A percentile compares a stretch with the other conserved stretches of the same genome.
phyloP scores from a whole-genome alignment of 2,888 invertebrate genomes.

The Sussaba pulchella region DNA sequence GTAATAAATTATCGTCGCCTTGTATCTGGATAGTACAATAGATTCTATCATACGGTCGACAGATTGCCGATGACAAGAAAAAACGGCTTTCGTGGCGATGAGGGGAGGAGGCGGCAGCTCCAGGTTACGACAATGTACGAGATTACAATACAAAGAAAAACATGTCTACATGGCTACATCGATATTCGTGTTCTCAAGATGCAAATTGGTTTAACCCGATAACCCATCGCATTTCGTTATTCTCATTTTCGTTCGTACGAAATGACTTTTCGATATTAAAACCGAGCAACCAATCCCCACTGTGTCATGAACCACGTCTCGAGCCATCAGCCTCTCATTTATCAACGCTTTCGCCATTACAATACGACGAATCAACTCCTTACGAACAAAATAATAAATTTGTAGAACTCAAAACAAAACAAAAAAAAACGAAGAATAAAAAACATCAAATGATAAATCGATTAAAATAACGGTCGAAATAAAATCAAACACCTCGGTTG shows the following conservation, averaged over 20 bases:
- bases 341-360: background rate
- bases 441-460: constrained; percentile 13
- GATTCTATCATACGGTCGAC: no score
- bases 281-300: no score
- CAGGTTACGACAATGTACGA: background rate
- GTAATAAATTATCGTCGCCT: no score
- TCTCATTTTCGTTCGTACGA: no score
- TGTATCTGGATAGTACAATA: no score
- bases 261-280: no score
- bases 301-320: no score
- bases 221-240: constrained; percentile 45
- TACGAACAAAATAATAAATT: background rate
- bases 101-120: no score
- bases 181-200: constrained; percentile 63
- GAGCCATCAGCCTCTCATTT: background rate
- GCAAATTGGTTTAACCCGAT: constrained; percentile 60
- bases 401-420: background rate
- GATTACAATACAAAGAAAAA: constrained; percentile 46
- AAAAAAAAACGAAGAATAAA: constrained; percentile 13
- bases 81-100: no score
- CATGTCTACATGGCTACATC: constrained; percentile 52
- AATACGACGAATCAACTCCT: background rate
- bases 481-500: constrained; percentile 27
- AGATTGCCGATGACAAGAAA: no score
- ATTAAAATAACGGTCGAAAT: no score